Evolutionary conservation across 2,797 vertebrate genomes (phyloP).

Genomic region (Delichon dasypus): DNA sequence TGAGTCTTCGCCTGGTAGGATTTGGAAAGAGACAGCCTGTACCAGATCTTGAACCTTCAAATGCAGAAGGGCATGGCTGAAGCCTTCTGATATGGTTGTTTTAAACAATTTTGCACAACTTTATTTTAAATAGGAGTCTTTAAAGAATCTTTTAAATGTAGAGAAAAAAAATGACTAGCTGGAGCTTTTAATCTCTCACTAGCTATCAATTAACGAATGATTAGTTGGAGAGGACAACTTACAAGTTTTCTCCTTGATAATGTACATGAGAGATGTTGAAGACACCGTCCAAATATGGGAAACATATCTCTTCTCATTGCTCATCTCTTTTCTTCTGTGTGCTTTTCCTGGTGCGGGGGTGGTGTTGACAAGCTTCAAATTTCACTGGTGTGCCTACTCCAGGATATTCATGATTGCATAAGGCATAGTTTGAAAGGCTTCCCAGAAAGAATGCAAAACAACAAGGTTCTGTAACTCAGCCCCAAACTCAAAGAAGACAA

Average conservation of each 20-base stretch:
- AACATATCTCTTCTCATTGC: background rate
- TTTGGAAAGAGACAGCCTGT: background rate
- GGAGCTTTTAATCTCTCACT: background rate
- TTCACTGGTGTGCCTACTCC: background rate
- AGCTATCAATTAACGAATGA: background rate
- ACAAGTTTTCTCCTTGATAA: background rate
- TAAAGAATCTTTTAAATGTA: background rate
- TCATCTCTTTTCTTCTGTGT: background rate
- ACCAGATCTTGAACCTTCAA: background rate
- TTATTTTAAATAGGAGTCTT: background rate
- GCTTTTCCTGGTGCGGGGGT: background rate
- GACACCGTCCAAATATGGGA: background rate
- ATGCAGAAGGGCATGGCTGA: background rate
- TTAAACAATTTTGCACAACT: background rate
- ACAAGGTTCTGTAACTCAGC: background rate
- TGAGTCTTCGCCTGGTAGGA: background rate
- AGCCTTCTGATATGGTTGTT: background rate
- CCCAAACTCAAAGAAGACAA: background rate
- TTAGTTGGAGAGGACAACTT: background rate
- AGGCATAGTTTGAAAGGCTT: background rate
- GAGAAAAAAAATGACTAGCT: background rate
- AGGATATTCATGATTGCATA: background rate
- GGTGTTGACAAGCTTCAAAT: background rate
- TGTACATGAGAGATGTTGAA: background rate
- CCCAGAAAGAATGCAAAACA: background rate